A percentile compares a stretch with the other conserved stretches of the same genome.
phyloP scores from a whole-genome alignment of 2,888 invertebrate genomes.

The Cephus rjabovi region DNA sequence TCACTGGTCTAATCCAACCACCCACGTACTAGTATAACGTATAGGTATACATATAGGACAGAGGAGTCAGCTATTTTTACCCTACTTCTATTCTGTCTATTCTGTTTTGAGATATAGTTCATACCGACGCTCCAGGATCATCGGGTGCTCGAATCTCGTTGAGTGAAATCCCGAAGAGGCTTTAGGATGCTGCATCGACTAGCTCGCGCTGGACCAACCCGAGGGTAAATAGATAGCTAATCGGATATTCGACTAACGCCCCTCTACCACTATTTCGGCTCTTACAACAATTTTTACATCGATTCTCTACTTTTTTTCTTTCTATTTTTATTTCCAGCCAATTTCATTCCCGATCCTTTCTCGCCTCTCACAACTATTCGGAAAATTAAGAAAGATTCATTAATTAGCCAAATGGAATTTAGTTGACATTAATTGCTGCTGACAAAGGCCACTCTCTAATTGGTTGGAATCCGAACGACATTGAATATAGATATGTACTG shows the following conservation, averaged over 20 bases:
- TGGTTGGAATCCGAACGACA: neutral
- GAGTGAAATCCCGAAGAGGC: neutral
- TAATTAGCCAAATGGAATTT: neutral
- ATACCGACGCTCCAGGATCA: neutral
- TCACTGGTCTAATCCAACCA: neutral
- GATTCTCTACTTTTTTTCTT: neutral
- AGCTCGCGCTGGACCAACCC: neutral
- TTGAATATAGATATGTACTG: neutral
- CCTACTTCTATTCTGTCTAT: neutral
- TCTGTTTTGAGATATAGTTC: neutral
- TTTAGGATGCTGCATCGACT: neutral
- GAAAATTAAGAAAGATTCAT: neutral
- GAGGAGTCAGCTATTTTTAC: neutral
- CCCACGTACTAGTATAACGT: neutral
- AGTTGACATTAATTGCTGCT: neutral
- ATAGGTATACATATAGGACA: neutral
- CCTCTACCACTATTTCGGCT: neutral
- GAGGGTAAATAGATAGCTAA: neutral
- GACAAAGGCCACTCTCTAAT: neutral
- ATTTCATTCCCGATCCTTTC: neutral
- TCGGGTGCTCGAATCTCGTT: neutral
- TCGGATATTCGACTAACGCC: too few relatives aligned
- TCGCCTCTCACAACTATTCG: neutral
- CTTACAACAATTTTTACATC: neutral
- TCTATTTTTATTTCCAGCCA: neutral